phyloP scores from a whole-genome alignment of 2,797 vertebrate species.

The Sebastes steindachneri region DNA sequence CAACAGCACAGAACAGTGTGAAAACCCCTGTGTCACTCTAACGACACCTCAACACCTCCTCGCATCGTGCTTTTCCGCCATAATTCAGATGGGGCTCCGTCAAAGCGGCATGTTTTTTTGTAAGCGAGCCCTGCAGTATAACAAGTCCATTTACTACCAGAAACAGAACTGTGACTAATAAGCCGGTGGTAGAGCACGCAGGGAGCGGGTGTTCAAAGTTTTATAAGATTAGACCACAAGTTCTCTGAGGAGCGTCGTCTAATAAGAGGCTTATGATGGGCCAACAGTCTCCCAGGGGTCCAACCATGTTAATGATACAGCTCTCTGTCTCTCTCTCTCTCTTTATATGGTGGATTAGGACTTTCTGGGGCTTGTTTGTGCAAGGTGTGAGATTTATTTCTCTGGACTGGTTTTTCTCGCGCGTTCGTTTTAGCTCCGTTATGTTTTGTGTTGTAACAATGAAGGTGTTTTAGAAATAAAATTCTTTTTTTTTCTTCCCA shows the following conservation, averaged over 20 bases:
- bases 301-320: slow-evolving; percentile 50
- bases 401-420: slow-evolving; percentile 22
- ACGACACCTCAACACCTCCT: slow-evolving; percentile 61
- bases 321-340: slow-evolving; percentile 22
- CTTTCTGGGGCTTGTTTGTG: slow-evolving; percentile 47
- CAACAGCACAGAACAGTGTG: slow-evolving; percentile 44
- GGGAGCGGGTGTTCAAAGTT: slow-evolving; percentile 58
- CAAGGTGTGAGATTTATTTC: slow-evolving; percentile 57
- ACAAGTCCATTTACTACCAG: slow-evolving; percentile 34
- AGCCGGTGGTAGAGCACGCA: slow-evolving; percentile 46
- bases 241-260: slow-evolving; percentile 63
- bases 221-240: slow-evolving; percentile 74
- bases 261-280: slow-evolving; percentile 75
- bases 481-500: neutral
- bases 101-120: slow-evolving; percentile 6
- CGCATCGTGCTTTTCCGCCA: slow-evolving; percentile 20
- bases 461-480: slow-evolving; percentile 60
- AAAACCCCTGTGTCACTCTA: slow-evolving; percentile 47
- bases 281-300: slow-evolving; percentile 62
- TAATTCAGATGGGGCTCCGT: slow-evolving; percentile 38
- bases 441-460: slow-evolving; percentile 56
- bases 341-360: slow-evolving; percentile 38
- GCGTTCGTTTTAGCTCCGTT: slow-evolving; percentile 63
- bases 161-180: slow-evolving; percentile 56
- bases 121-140: slow-evolving; percentile 23